These are phyloP conservation scores for Notothenia rossii DNA, from an alignment of 2,113 vertebrate species.

Conservation along the genomic window DNA sequence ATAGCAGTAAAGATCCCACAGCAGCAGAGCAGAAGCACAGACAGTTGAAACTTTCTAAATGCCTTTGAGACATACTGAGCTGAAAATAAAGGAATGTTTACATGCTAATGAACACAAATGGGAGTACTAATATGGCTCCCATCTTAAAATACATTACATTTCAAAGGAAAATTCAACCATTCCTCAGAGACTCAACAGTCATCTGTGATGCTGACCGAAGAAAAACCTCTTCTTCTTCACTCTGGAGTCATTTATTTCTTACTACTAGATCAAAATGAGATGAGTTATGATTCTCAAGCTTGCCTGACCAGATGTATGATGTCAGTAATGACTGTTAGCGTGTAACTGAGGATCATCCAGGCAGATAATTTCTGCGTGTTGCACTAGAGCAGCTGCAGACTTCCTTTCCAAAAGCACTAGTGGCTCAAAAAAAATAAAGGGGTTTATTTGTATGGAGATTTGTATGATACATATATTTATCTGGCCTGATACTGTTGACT, in stretches of 20 bases:
- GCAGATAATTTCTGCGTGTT: background rate
- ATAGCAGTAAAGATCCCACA: background rate
- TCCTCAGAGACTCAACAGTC: background rate
- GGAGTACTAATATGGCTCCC: background rate
- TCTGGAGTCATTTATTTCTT: background rate
- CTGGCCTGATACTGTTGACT: background rate
- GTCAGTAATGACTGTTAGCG: constrained; percentile 11
- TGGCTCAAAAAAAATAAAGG: background rate
- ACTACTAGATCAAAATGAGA: background rate
- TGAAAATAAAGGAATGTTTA: background rate
- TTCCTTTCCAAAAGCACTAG: background rate
- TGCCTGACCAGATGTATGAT: background rate
- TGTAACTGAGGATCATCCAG: background rate
- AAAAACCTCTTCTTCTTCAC: background rate
- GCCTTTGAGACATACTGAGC: background rate
- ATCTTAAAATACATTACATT: background rate
- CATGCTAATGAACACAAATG: background rate
- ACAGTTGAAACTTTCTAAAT: background rate
- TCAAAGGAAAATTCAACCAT: background rate
- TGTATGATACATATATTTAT: background rate
- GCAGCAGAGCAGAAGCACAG: background rate
- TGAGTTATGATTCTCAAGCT: background rate
- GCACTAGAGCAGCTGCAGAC: background rate
- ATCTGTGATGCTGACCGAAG: background rate
- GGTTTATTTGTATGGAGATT: background rate